These are phyloP conservation scores for Cochlearius cochlearius DNA, from an alignment of 2,113 vertebrate genomes.

Conservation along the genomic window DNA sequence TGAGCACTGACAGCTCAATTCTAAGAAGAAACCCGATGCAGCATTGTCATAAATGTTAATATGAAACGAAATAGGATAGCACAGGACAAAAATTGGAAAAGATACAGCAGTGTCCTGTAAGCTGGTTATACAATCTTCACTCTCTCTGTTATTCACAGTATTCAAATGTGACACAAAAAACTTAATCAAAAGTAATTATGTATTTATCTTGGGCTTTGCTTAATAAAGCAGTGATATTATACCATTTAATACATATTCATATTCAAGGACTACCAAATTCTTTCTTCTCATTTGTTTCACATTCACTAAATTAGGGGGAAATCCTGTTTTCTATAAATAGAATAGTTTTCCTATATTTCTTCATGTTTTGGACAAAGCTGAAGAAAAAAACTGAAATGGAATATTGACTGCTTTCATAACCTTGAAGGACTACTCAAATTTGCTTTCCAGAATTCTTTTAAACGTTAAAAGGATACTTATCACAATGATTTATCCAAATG, in stretches of 20 bases:
- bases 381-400: not conserved
- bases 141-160: not conserved
- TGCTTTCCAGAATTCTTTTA: not conserved
- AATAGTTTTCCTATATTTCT: not conserved
- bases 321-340: not conserved
- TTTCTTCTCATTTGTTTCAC: not conserved
- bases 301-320: not conserved
- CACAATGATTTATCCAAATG: not conserved
- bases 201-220: not conserved
- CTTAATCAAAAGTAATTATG: not conserved
- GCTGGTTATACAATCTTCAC: not conserved
- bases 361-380: not conserved
- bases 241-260: not conserved
- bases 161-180: not conserved
- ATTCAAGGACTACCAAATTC: not conserved
- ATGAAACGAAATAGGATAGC: not conserved
- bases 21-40: not conserved
- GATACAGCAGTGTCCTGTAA: not conserved
- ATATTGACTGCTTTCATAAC: not conserved
- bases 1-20: not conserved
- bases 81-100: not conserved
- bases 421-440: not conserved
- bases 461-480: not conserved
- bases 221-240: not conserved
- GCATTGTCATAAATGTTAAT: not conserved